Conservation (phyloP, 1,140 invertebrate species). For the Vanessa atalanta region DNA sequence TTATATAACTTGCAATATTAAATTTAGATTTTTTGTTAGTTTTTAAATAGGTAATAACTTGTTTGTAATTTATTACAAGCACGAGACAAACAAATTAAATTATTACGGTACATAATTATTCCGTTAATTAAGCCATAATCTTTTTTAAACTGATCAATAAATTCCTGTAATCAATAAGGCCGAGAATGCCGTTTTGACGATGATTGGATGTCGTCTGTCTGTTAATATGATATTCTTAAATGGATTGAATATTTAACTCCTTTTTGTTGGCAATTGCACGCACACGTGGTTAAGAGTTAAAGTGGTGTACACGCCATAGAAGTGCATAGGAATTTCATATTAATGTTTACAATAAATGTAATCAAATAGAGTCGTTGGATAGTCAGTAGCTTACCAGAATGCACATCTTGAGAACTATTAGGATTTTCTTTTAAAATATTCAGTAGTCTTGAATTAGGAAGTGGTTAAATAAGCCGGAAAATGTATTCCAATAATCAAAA, state of each 20-base stretch:
- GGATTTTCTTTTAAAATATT: too few species aligned
- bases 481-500: too few species aligned
- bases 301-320: not conserved
- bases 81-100: conserved; percentile 2
- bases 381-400: too few species aligned
- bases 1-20: too few species aligned
- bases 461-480: too few species aligned
- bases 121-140: not conserved
- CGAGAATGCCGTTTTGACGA: not conserved
- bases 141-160: conserved; percentile 5
- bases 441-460: too few species aligned
- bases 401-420: too few species aligned
- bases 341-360: too few species aligned
- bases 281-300: not conserved
- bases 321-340: not conserved
- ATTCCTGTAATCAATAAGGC: not conserved
- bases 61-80: not conserved
- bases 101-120: not conserved
- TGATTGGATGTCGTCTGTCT: conserved; percentile 3
- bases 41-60: not conserved
- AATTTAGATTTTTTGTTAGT: not conserved
- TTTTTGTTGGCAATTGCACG: not conserved
- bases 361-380: too few species aligned
- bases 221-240: conserved; percentile 9
- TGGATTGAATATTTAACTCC: conserved; percentile 7